Percentiles rank a stretch among this genome's conserved stretches.
Evolutionary conservation across 2,113 vertebrate species (phyloP).

Genomic region (Poeciliopsis turrubarensis): DNA sequence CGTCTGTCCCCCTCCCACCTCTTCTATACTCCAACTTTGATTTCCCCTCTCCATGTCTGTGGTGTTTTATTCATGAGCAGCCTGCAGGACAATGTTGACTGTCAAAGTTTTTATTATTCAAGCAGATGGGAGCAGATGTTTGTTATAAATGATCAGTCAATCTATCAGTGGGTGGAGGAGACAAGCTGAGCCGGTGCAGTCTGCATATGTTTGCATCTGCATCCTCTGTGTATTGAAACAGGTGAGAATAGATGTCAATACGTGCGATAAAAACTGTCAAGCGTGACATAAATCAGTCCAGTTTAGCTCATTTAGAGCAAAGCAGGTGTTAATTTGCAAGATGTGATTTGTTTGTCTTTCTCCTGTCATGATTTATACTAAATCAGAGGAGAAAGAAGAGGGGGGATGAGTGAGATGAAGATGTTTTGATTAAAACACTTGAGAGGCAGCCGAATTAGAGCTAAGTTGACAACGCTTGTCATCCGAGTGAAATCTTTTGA

Average conservation of each 20-base stretch:
- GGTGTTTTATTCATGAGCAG: constrained; percentile 32
- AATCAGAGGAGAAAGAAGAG: constrained; percentile 18
- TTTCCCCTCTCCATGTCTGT: constrained; percentile 4
- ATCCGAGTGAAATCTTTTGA: constrained; percentile 57
- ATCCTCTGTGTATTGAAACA: constrained; percentile 10
- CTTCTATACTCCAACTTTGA: neutral
- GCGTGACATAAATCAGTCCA: constrained; percentile 44
- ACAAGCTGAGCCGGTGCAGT: neutral
- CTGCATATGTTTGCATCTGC: constrained; percentile 25
- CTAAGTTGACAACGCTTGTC: constrained; percentile 56
- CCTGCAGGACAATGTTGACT: constrained; percentile 12
- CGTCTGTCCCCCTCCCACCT: neutral
- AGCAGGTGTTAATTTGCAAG: constrained; percentile 35
- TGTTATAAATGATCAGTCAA: constrained; percentile 40
- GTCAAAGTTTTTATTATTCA: constrained; percentile 37
- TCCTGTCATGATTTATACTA: constrained; percentile 31
- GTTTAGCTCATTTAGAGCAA: constrained; percentile 26
- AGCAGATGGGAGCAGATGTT: constrained; percentile 54
- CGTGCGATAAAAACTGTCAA: constrained; percentile 15
- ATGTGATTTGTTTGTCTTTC: constrained; percentile 12
- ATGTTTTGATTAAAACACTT: constrained; percentile 47
- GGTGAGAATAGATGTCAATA: constrained; percentile 31
- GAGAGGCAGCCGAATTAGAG: constrained; percentile 32
- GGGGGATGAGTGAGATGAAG: constrained; percentile 4
- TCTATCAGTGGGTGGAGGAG: constrained; percentile 18